Conservation (phyloP, 2,797 vertebrate species). For the Sciaenops ocellatus region DNA sequence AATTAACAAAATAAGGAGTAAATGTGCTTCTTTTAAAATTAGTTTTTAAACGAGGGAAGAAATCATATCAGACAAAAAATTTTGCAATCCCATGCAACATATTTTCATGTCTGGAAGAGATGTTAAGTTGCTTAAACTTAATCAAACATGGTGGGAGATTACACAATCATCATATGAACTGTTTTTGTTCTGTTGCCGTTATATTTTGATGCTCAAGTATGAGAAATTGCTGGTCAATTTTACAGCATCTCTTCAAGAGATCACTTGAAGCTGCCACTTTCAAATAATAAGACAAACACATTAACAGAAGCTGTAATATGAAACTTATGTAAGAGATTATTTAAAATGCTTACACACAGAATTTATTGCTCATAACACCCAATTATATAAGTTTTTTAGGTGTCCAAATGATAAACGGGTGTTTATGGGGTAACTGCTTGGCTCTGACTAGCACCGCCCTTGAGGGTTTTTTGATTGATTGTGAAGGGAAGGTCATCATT, state of each 20-base stretch:
- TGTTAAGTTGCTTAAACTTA: background rate
- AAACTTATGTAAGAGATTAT: background rate
- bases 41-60: background rate
- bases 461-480: background rate
- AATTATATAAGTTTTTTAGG: background rate
- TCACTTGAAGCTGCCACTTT: background rate
- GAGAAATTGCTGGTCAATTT: background rate
- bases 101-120: background rate
- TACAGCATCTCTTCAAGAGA: background rate
- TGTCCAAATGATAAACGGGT: background rate
- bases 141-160: background rate
- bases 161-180: background rate
- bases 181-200: background rate
- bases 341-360: background rate
- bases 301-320: background rate
- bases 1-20: background rate
- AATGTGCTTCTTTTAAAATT: no score
- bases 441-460: background rate
- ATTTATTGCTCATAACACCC: rapidly evolving
- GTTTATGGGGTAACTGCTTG: background rate
- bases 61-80: background rate
- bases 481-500: background rate
- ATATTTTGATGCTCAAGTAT: background rate
- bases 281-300: background rate
- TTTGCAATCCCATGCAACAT: background rate